phyloP scores from a whole-genome alignment of 2,113 vertebrate genomes.

The Calcarius ornatus region DNA sequence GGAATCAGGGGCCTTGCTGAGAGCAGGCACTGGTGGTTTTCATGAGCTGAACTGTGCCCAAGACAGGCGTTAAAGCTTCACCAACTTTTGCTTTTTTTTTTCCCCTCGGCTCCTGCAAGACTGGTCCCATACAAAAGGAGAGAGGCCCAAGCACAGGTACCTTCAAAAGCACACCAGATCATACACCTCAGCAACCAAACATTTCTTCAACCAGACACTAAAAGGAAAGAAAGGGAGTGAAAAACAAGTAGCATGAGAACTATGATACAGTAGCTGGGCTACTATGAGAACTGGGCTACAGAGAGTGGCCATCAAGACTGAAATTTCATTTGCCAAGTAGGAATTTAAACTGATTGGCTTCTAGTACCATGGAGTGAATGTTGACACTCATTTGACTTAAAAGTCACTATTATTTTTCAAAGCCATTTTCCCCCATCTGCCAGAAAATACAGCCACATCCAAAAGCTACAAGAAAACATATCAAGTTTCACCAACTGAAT shows the following conservation, averaged over 20 bases:
- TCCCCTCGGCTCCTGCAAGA: neutral
- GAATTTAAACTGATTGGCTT: constrained; percentile 34
- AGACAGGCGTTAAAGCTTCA: neutral
- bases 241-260: neutral
- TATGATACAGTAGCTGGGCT: neutral
- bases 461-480: neutral
- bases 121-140: neutral
- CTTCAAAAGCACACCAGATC: neutral
- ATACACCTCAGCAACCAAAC: neutral
- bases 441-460: neutral
- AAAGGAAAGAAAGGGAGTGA: neutral
- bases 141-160: neutral
- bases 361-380: neutral
- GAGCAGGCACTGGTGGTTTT: neutral
- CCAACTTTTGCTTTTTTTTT: neutral
- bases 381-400: constrained; percentile 25
- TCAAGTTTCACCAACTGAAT: neutral
- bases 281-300: neutral
- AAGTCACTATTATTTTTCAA: constrained; percentile 46
- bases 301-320: neutral
- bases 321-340: neutral
- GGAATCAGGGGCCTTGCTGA: neutral
- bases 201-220: neutral
- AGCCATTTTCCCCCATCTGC: neutral
- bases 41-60: neutral